These are phyloP conservation scores for Lampropteryx suffumata DNA, from an alignment of 2,888 invertebrate species.

Conservation along the genomic window DNA sequence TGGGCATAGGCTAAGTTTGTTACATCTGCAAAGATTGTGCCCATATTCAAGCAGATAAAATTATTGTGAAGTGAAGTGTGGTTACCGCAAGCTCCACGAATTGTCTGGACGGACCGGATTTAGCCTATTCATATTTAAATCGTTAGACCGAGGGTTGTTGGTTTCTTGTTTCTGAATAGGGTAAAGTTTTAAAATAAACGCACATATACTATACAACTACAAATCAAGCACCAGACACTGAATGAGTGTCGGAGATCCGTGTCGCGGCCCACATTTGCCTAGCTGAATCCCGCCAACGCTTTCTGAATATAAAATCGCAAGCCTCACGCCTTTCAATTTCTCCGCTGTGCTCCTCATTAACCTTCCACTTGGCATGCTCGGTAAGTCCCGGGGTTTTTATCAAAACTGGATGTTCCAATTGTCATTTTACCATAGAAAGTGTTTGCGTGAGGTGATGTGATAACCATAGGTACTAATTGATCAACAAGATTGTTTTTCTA, in stretches of 20 bases:
- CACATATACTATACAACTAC: no score
- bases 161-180: slow-evolving; percentile 15
- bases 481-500: not conserved
- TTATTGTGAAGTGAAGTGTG: no score
- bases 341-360: slow-evolving; percentile 49
- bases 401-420: slow-evolving; percentile 40
- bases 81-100: no score
- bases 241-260: slow-evolving; percentile 61
- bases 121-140: no score
- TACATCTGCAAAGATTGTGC: no score
- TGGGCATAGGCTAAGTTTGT: no score
- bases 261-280: slow-evolving; percentile 70
- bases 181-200: slow-evolving; percentile 38
- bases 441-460: slow-evolving; percentile 31
- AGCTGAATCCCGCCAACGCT: slow-evolving; percentile 67
- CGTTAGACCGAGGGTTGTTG: slow-evolving; percentile 11
- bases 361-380: slow-evolving; percentile 50
- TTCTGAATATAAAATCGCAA: slow-evolving; percentile 69
- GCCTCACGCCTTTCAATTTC: slow-evolving; percentile 65
- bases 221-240: slow-evolving; percentile 40
- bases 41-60: no score
- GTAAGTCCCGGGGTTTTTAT: slow-evolving; percentile 44
- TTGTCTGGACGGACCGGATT: no score
- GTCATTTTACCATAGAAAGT: slow-evolving; percentile 42
- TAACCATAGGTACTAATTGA: slow-evolving; percentile 22